Evolutionary conservation across 2,113 vertebrate genomes (phyloP), one percentile per base, ranked within the genome.

Genomic region (Proteles cristata): DNA sequence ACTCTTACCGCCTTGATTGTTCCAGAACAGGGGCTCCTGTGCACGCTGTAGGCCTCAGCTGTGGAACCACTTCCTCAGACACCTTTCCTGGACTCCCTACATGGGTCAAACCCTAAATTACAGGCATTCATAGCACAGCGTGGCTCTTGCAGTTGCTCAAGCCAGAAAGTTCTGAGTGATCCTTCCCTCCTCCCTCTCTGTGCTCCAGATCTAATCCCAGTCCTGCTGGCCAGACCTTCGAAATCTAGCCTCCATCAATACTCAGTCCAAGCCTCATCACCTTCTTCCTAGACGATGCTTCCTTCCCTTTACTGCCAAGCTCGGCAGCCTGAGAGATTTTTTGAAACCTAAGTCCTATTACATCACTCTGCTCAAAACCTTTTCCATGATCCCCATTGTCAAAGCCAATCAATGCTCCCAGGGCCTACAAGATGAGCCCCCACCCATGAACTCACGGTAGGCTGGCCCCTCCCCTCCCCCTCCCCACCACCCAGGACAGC

Each of bases 361-460:
- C 50, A 80, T 84, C 71, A 93, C 17, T 92, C 43, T 69, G 66
- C 39, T 96, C 86, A 92, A 96, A 96, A 84, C n/a, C 10, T 48
- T 74, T 69, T 43, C 76, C 65, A 35, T 31, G 48, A 61, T 92
- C 76, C 26, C 87, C 93, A 80, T 0, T 63, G 26, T 28, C n/a
- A 95, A 97, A 95, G 17, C 21, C 83, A 88, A 23, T 68, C 65
- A 53, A 39, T 55, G 53, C 63, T 83, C 39, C 14, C 50, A 79
- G n/a, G 55, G 26, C 87, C 81, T 83, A 48, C 28, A 45, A 88
- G 65, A 93, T 48, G 69, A 66, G 48, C 50, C 48, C 23, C 65
- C 7, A 69, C 15, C 53, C 43, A 48, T 11, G 16, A 53, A 35
- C n/a, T 90, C 88, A 58, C 39, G 39, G 39, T 39, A 39, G 39